A percentile compares a stretch with the other conserved stretches of the same genome.
Evolutionary conservation across 1,140 invertebrate genomes (phyloP).

Genomic region (Cotesia vestalis): DNA sequence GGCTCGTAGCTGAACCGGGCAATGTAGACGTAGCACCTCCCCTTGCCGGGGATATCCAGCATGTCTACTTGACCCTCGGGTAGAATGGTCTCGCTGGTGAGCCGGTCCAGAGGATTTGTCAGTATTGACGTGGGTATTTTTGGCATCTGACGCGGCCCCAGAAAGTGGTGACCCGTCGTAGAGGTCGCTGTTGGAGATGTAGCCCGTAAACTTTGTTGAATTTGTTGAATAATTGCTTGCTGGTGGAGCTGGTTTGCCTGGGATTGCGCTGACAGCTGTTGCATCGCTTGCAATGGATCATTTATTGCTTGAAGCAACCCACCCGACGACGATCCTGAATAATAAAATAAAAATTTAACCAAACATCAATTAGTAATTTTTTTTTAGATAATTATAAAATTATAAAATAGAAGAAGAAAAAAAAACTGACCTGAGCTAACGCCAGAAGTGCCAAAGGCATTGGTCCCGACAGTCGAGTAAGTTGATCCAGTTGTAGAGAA

Average conservation of each 20-base stretch:
- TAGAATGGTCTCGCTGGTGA: conserved; percentile 56
- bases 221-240: conserved; percentile 64
- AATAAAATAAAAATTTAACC: conserved; percentile 14
- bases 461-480: conserved; percentile 62
- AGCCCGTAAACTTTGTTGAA: conserved; percentile 62
- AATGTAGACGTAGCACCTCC: conserved; percentile 91
- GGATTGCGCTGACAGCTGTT: conserved; percentile 62
- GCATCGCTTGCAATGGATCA: conserved; percentile 63
- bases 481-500: conserved; percentile 57
- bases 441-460: conserved; percentile 58
- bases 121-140: conserved; percentile 66
- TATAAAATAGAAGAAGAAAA: background rate
- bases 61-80: conserved; percentile 81
- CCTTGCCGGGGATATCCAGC: conserved; percentile 92
- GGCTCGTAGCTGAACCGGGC: conserved; percentile 96
- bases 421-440: conserved; percentile 55
- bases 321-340: conserved; percentile 55
- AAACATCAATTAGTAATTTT: background rate
- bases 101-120: conserved; percentile 59
- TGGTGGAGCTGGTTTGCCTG: conserved; percentile 64
- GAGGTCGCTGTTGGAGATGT: conserved; percentile 58
- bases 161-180: conserved; percentile 56
- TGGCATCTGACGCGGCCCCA: conserved; percentile 65
- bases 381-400: background rate
- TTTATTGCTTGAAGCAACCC: conserved; percentile 60